These are phyloP conservation scores for Lordiphosa fenestrarum DNA, from an alignment of 2,888 invertebrate species.

Conservation along the genomic window DNA sequence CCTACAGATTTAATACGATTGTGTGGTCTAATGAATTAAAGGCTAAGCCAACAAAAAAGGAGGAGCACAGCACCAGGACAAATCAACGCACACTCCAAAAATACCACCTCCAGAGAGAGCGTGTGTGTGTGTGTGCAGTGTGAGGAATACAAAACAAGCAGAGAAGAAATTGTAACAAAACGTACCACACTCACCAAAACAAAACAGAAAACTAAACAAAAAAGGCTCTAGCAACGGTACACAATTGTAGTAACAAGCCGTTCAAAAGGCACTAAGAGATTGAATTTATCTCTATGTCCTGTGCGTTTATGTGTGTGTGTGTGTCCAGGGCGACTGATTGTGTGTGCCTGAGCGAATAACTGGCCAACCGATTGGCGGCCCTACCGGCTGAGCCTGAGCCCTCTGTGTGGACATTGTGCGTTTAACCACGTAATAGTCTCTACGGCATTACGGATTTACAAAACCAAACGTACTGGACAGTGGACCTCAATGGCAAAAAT, in stretches of 20 bases:
- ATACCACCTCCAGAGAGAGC: conserved; percentile 4
- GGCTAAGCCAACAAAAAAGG: conserved; percentile 38
- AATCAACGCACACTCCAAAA: conserved; percentile 36
- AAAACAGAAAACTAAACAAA: conserved; percentile 26
- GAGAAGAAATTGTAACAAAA: conserved; percentile 32
- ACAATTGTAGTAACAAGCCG: conserved; percentile 39
- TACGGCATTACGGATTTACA: conserved; percentile 33
- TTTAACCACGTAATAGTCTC: conserved; percentile 50
- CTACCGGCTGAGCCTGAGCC: conserved; percentile 29
- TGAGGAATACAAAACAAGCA: conserved; percentile 21
- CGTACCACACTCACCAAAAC: conserved; percentile 31
- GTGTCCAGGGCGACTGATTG: conserved; percentile 27
- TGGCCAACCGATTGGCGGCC: conserved; percentile 20
- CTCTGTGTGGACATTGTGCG: conserved; percentile 42
- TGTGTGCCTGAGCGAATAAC: conserved; percentile 34
- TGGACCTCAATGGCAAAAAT: neutral
- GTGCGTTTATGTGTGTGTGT: conserved; percentile 2
- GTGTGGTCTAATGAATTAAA: conserved; percentile 69
- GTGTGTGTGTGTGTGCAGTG: conserved; percentile 8
- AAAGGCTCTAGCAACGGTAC: conserved; percentile 25
- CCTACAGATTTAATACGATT: conserved; percentile 59
- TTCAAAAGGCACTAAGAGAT: conserved; percentile 37
- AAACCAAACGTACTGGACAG: conserved; percentile 24
- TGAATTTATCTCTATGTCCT: conserved; percentile 36
- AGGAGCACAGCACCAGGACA: conserved; percentile 25